Percentiles rank a stretch among this genome's conserved stretches.
These are phyloP conservation scores for Pseudoatta argentina DNA, from an alignment of 1,140 invertebrate species.

Conservation along the genomic window DNA sequence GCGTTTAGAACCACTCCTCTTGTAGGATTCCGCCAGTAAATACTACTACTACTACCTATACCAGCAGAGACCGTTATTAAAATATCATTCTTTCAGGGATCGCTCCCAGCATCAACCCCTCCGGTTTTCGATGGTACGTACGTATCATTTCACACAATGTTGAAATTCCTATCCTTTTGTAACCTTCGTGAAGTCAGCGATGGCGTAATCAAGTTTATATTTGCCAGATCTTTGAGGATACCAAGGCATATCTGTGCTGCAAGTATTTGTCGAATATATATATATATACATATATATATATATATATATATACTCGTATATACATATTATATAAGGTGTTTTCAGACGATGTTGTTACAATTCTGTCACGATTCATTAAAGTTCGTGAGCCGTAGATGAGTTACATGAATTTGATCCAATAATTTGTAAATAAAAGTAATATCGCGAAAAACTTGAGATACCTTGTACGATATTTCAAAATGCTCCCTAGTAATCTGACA, in stretches of 20 bases:
- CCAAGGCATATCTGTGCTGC: not conserved
- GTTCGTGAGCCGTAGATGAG: not conserved
- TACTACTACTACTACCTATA: constrained; percentile 19
- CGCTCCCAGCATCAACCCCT: constrained; percentile 15
- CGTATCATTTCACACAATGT: constrained; percentile 5
- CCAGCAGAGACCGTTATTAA: constrained; percentile 69
- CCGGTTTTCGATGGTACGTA: not conserved
- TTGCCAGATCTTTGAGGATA: constrained; percentile 4
- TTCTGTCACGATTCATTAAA: not conserved
- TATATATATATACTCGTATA: too few species aligned
- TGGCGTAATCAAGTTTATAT: constrained; percentile 48
- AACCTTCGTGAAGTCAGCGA: constrained; percentile 43
- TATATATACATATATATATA: too few species aligned
- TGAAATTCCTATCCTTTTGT: constrained; percentile 43
- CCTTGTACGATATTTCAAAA: not conserved
- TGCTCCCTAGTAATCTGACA: not conserved
- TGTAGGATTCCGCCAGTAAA: constrained; percentile 42
- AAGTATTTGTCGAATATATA: not conserved
- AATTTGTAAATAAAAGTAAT: not conserved
- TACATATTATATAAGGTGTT: not conserved
- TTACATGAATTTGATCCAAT: not conserved
- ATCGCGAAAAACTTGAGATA: not conserved
- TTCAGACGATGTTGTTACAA: not conserved
- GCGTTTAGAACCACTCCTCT: not conserved
- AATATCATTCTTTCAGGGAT: constrained; percentile 68